These are phyloP conservation scores for Lagopus muta DNA, from an alignment of 2,113 vertebrate genomes.

Conservation along the genomic window DNA sequence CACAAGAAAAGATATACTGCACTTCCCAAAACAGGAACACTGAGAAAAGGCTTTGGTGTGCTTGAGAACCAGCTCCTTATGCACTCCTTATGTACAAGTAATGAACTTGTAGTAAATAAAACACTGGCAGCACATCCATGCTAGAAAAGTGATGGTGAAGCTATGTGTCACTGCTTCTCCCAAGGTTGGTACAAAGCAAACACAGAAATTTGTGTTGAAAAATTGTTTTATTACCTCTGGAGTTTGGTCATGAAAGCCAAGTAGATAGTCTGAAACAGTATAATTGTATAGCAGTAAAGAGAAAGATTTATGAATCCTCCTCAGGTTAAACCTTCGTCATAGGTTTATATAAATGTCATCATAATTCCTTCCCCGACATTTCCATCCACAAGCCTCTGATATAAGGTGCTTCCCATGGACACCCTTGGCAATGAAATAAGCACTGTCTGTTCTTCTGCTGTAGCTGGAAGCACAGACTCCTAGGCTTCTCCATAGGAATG, in stretches of 20 bases:
- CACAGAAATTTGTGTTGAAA: not conserved
- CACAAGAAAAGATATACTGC: not conserved
- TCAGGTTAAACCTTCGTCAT: not conserved
- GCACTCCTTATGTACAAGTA: not conserved
- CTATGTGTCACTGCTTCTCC: not conserved
- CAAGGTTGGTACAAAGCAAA: not conserved
- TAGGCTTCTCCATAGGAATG: not conserved
- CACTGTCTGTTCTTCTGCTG: too few relatives aligned
- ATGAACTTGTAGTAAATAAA: not conserved
- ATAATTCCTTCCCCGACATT: not conserved
- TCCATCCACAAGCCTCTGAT: not conserved
- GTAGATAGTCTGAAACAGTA: not conserved
- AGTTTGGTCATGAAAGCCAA: not conserved
- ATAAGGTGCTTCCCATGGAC: not conserved
- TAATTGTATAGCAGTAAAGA: too few relatives aligned
- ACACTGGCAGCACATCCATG: not conserved
- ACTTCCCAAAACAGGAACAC: not conserved
- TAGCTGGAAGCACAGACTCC: not conserved
- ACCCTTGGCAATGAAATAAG: not conserved
- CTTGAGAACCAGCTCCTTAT: not conserved
- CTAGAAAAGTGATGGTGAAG: not conserved
- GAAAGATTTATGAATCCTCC: not conserved
- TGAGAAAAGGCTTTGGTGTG: not conserved
- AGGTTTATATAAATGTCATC: not conserved
- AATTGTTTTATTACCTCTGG: not conserved